Evolutionary conservation across 2,888 invertebrate genomes (phyloP).

Genomic region (Lepas anatifera): DNA sequence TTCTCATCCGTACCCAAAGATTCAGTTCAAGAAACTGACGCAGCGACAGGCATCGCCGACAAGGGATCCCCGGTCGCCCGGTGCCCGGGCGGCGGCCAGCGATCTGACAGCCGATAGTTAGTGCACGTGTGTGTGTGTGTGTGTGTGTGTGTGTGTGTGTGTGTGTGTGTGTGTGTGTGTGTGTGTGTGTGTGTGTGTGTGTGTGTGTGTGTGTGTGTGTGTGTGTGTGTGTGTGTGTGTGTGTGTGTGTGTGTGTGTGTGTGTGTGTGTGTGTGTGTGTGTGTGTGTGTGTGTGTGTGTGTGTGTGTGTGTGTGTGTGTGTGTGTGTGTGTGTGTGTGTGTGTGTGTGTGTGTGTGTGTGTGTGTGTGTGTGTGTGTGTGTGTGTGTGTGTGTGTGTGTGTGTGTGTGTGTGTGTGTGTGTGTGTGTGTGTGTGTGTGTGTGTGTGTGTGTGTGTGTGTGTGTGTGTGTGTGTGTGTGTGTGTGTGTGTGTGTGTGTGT

Average conservation of each 20-base stretch:
- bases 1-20: no score
- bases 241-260: conserved; percentile 6
- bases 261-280: conserved; percentile 14
- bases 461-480: conserved; percentile 11
- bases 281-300: neutral
- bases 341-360: conserved; percentile 12
- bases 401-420: conserved; percentile 5
- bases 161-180: neutral
- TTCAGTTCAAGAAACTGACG: no score
- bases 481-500: conserved; percentile 13
- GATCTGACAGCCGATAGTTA: no score
- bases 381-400: neutral
- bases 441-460: conserved; percentile 7
- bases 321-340: neutral
- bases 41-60: no score
- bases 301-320: neutral
- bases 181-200: conserved; percentile 3
- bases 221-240: neutral
- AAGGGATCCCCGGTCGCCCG: no score
- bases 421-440: conserved; percentile 11
- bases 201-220: neutral
- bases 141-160: neutral
- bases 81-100: no score
- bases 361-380: conserved; percentile 13
- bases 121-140: neutral